phyloP scores from a whole-genome alignment of 2,113 vertebrate genomes.

The Sylvicapra grimmia region DNA sequence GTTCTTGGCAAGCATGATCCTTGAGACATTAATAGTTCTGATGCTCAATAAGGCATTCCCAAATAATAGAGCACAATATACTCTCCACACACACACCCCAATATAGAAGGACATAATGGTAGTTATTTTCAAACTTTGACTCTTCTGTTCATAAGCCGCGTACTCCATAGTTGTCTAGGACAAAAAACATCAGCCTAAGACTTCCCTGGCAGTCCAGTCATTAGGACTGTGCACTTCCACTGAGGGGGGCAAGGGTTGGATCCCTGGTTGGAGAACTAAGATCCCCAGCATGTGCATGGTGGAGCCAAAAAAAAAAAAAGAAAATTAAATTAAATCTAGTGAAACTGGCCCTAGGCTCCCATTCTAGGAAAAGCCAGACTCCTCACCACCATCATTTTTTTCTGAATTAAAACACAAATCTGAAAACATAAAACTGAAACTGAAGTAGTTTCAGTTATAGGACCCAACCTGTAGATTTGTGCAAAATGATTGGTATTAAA shows the following conservation, averaged over 20 bases:
- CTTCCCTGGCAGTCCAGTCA: not conserved
- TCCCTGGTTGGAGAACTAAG: not conserved
- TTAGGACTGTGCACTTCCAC: not conserved
- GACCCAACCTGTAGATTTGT: not conserved
- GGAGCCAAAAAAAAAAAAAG: not conserved
- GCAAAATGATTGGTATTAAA: not conserved
- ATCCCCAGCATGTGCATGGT: not conserved
- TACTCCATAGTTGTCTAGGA: not conserved
- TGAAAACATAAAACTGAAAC: too few species aligned
- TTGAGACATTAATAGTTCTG: not conserved
- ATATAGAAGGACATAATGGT: not conserved
- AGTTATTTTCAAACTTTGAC: not conserved
- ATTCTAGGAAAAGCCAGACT: not conserved
- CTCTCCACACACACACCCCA: not conserved
- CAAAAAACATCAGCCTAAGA: not conserved
- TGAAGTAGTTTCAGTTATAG: not conserved
- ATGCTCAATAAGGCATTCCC: not conserved
- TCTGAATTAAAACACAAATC: slow-evolving; percentile 19
- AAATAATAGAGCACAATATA: not conserved
- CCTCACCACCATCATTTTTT: not conserved
- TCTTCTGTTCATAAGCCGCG: not conserved
- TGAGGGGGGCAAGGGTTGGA: not conserved
- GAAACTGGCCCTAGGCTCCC: not conserved
- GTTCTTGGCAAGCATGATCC: not conserved
- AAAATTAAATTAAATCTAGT: not conserved